These are phyloP conservation scores for Furcifer pardalis DNA, from an alignment of 2,797 vertebrate genomes.

Conservation along the genomic window DNA sequence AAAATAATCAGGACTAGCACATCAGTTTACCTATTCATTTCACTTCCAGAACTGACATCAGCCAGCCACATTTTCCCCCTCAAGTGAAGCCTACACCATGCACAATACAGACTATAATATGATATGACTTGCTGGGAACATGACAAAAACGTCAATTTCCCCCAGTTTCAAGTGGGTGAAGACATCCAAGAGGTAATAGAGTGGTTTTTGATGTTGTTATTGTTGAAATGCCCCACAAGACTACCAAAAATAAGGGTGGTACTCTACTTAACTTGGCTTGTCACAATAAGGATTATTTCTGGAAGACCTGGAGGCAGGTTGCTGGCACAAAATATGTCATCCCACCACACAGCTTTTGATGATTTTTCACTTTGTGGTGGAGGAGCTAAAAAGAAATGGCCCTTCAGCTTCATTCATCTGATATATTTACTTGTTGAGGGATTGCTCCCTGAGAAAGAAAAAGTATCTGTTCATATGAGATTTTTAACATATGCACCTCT, in stretches of 20 bases:
- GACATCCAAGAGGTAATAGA: no score
- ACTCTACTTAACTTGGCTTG: not conserved
- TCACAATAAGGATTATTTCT: not conserved
- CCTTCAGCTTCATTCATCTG: slow-evolving; percentile 31
- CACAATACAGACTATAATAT: not conserved
- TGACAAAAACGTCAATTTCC: not conserved
- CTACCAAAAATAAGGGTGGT: not conserved
- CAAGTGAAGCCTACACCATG: no score
- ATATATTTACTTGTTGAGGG: slow-evolving; percentile 37
- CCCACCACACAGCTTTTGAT: not conserved
- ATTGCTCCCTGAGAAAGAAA: not conserved
- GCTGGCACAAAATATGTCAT: not conserved
- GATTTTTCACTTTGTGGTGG: not conserved
- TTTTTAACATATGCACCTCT: no score
- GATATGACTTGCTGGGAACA: not conserved
- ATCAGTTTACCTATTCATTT: no score
- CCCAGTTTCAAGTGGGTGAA: not conserved
- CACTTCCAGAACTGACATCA: not conserved
- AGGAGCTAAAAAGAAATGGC: not conserved
- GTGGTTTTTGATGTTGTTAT: no score
- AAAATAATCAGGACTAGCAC: no score
- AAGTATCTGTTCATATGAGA: no score
- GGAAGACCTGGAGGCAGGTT: not conserved
- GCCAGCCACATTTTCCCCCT: no score
- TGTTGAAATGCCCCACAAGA: not conserved